Percentiles rank a stretch among this genome's conserved stretches.
Evolutionary conservation across 1,140 invertebrate genomes (phyloP).

Genomic region (Agraylea sexmaculata): DNA sequence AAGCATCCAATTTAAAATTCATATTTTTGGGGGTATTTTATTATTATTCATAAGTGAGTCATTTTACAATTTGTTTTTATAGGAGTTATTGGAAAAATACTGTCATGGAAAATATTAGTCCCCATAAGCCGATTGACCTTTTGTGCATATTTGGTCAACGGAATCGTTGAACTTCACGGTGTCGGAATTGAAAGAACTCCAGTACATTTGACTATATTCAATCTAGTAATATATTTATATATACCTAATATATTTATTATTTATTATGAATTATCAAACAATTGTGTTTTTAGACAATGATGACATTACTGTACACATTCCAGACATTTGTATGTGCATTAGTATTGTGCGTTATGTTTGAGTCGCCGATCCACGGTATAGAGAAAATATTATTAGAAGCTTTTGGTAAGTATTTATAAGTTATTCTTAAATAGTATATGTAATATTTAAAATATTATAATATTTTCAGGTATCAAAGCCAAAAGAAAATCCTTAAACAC

Average conservation of each 20-base stretch:
- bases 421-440: too few species aligned
- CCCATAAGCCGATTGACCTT: conserved; percentile 56
- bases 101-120: conserved; percentile 51
- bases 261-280: background rate
- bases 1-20: too few species aligned
- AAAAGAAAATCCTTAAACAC: too few species aligned
- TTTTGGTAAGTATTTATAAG: conserved; percentile 26
- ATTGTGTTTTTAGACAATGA: conserved; percentile 36
- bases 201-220: conserved; percentile 34
- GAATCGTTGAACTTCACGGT: conserved; percentile 50
- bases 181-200: conserved; percentile 43
- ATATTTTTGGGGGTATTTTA: too few species aligned
- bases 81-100: conserved; percentile 47
- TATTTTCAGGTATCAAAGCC: too few species aligned
- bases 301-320: conserved; percentile 42
- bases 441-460: too few species aligned
- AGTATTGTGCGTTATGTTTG: conserved; percentile 51
- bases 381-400: conserved; percentile 48
- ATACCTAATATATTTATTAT: conserved; percentile 4
- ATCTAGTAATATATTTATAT: conserved; percentile 32
- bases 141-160: conserved; percentile 59
- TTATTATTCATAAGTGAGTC: background rate
- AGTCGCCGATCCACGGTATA: conserved; percentile 56
- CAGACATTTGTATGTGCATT: conserved; percentile 50
- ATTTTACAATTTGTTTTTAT: conserved; percentile 19